These are phyloP conservation scores for Encarsia formosa DNA, from an alignment of 2,888 invertebrate species.

Conservation along the genomic window DNA sequence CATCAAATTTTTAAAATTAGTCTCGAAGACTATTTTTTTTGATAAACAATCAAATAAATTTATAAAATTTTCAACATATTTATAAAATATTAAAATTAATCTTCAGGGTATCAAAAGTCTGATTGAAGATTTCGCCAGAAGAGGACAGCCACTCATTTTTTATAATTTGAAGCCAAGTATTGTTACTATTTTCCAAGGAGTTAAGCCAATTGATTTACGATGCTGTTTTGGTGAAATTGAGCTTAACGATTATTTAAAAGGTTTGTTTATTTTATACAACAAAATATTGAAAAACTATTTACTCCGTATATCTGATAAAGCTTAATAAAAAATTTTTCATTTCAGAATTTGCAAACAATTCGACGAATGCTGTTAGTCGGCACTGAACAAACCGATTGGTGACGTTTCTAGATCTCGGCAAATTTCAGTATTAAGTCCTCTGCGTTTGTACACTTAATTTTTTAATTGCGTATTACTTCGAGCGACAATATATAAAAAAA, in stretches of 20 bases:
- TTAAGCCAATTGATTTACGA: conserved; percentile 56
- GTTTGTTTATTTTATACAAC: conserved; percentile 37
- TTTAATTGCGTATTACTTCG: too few species aligned
- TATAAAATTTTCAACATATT: too few species aligned
- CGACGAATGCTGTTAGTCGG: conserved; percentile 24
- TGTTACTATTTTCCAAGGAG: conserved; percentile 57
- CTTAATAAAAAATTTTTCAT: conserved; percentile 1
- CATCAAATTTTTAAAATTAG: too few species aligned
- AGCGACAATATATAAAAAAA: too few species aligned
- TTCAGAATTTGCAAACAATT: conserved; percentile 29
- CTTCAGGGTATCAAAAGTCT: conserved; percentile 61
- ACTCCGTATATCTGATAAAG: background rate
- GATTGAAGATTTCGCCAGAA: conserved; percentile 57
- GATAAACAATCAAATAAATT: background rate
- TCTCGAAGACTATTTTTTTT: background rate
- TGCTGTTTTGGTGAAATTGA: conserved; percentile 56
- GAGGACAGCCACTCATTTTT: conserved; percentile 58
- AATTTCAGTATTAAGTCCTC: conserved; percentile 19
- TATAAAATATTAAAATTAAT: background rate
- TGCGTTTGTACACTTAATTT: background rate
- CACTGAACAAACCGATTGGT: conserved; percentile 18
- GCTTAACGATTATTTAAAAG: conserved; percentile 56
- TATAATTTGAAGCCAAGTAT: conserved; percentile 60
- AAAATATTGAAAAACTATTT: background rate
- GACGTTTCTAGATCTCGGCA: conserved; percentile 8